phyloP scores from a whole-genome alignment of 2,113 vertebrate genomes.

The Neomonachus schauinslandi region DNA sequence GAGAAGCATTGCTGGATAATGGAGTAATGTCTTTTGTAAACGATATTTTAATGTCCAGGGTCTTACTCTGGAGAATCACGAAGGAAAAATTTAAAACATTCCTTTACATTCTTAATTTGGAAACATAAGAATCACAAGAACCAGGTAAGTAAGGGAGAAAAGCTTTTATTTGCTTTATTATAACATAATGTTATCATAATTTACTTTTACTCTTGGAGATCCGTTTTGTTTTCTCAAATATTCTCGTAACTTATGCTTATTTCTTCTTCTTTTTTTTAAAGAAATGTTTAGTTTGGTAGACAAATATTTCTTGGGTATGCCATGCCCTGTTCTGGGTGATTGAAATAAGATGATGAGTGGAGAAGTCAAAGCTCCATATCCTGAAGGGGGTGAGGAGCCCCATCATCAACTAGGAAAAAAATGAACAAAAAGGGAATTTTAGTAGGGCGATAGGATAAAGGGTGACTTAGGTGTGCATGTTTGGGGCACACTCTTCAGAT shows the following conservation, averaged over 20 bases:
- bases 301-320: not conserved
- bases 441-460: not conserved
- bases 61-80: not conserved
- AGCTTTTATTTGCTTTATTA: conserved; percentile 31
- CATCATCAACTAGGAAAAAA: not conserved
- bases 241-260: not conserved
- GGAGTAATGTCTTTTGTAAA: not conserved
- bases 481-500: not conserved
- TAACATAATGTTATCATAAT: not conserved
- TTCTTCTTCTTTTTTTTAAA: not conserved
- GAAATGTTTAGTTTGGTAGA: not conserved
- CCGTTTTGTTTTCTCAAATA: not conserved
- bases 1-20: not conserved
- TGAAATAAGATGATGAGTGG: not conserved
- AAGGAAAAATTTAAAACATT: not conserved
- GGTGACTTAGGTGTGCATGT: not conserved
- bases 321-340: not conserved
- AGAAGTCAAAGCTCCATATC: not conserved
- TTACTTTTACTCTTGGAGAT: conserved; percentile 1
- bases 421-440: not conserved
- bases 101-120: not conserved
- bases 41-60: conserved; percentile 8
- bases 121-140: conserved; percentile 21
- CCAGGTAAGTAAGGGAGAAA: not conserved
- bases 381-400: not conserved